These are phyloP conservation scores for Esox niger DNA, from an alignment of 2,113 vertebrate genomes.

Conservation along the genomic window DNA sequence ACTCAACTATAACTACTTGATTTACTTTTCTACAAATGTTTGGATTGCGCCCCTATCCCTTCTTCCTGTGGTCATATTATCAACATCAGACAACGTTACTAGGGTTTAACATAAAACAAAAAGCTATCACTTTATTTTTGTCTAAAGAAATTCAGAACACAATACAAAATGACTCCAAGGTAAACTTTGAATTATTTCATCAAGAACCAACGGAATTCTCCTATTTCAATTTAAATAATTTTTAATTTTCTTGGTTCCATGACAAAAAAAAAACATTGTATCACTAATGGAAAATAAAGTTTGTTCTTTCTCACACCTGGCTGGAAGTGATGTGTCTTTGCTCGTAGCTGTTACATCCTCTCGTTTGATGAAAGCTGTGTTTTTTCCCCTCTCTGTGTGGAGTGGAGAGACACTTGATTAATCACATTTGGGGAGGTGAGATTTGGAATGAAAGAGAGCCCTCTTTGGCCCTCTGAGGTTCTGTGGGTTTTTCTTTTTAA, in stretches of 20 bases:
- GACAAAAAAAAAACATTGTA: background rate
- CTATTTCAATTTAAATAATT: background rate
- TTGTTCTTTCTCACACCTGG: constrained; percentile 19
- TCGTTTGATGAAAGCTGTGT: constrained; percentile 36
- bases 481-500: constrained; percentile 64
- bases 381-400: constrained; percentile 30
- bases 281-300: background rate
- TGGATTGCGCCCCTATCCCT: no score
- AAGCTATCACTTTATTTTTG: background rate
- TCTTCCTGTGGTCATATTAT: background rate
- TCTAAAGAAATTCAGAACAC: background rate
- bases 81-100: background rate
- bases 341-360: constrained; percentile 29
- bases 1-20: background rate
- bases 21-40: no score
- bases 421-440: constrained; percentile 50
- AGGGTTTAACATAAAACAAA: background rate
- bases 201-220: background rate
- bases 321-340: constrained; percentile 23
- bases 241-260: constrained; percentile 19
- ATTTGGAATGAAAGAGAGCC: constrained; percentile 55
- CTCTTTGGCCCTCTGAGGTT: constrained; percentile 63
- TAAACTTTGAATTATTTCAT: constrained; percentile 8
- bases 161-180: background rate
- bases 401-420: constrained; percentile 47